Conservation (phyloP, 2,797 vertebrate genomes). For the Leucoraja ocellata region DNA sequence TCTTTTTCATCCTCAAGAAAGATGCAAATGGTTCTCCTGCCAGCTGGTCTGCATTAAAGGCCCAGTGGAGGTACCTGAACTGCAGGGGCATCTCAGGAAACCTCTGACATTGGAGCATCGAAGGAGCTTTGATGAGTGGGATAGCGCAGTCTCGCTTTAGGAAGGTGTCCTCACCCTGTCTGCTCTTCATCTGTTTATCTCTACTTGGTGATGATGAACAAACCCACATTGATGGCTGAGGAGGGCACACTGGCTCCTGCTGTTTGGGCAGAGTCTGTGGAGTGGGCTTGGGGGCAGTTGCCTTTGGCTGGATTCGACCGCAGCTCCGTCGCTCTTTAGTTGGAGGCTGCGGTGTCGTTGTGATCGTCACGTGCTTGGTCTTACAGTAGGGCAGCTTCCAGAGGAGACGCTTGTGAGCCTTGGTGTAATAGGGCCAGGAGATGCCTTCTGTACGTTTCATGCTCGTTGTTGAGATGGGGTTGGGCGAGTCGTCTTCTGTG, state of each 20-base stretch:
- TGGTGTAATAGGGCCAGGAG: slow-evolving; percentile 50
- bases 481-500: neutral
- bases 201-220: neutral
- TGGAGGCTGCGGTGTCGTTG: neutral
- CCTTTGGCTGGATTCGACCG: too few species aligned
- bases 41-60: slow-evolving; percentile 51
- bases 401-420: slow-evolving; percentile 48
- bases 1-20: slow-evolving; percentile 46
- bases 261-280: neutral
- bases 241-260: neutral
- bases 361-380: neutral
- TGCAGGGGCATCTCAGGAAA: slow-evolving; percentile 25
- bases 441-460: slow-evolving; percentile 42
- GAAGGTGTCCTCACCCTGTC: neutral
- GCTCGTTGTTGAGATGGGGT: neutral
- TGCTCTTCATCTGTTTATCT: too few species aligned
- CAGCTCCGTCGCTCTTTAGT: neutral
- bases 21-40: slow-evolving; percentile 53
- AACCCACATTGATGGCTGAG: too few species aligned
- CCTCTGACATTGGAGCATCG: neutral
- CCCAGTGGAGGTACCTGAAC: slow-evolving; percentile 53
- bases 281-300: neutral
- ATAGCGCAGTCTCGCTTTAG: neutral
- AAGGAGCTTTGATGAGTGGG: slow-evolving; percentile 15
- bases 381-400: slow-evolving; percentile 44